These are phyloP conservation scores for Carassius gibelio DNA, from an alignment of 2,113 vertebrate genomes.

Conservation along the genomic window DNA sequence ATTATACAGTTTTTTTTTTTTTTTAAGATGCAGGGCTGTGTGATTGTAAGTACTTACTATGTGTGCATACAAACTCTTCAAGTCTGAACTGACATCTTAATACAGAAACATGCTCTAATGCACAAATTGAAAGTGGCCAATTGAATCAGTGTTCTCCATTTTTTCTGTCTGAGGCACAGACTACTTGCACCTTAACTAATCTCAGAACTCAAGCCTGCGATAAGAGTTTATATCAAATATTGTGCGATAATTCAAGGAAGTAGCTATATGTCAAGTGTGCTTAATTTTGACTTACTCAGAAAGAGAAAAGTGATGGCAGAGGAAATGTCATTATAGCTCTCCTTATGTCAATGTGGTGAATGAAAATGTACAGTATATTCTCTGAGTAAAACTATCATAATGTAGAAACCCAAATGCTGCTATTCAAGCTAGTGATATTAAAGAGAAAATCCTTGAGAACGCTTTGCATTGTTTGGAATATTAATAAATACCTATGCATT, in stretches of 20 bases:
- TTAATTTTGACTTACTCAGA: too few species aligned
- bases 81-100: too few species aligned
- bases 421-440: not conserved
- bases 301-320: too few species aligned
- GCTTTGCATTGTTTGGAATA: not conserved
- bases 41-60: too few species aligned
- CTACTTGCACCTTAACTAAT: not conserved
- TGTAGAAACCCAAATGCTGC: not conserved
- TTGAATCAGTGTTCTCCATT: not conserved
- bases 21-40: too few species aligned
- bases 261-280: not conserved
- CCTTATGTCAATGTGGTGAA: not conserved
- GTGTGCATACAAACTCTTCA: too few species aligned
- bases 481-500: not conserved
- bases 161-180: not conserved
- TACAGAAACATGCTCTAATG: too few species aligned
- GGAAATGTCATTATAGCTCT: not conserved
- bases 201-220: not conserved
- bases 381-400: not conserved
- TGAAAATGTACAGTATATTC: too few species aligned
- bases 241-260: not conserved
- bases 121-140: too few species aligned
- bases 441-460: constrained; percentile 13
- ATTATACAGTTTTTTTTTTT: too few species aligned
- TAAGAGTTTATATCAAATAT: not conserved